Conservation (phyloP, 2,113 vertebrate species). For the Antigone vipio region DNA sequence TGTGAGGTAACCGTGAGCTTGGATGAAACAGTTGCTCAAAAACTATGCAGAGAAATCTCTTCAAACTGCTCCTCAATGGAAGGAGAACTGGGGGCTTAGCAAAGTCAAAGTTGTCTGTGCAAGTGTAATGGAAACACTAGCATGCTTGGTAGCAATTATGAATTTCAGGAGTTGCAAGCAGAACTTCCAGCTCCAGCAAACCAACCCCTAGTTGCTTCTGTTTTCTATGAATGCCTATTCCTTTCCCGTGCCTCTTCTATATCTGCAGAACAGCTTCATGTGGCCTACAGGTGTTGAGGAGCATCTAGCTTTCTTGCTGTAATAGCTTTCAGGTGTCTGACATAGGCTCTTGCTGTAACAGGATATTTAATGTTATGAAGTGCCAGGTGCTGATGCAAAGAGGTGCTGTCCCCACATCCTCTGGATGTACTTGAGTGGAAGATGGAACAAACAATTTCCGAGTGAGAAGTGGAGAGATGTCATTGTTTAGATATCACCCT, state of each 20-base stretch:
- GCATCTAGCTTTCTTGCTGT: neutral
- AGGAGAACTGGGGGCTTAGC: neutral
- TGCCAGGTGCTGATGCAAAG: neutral
- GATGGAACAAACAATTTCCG: neutral
- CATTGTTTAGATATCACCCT: neutral
- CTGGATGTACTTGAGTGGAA: neutral
- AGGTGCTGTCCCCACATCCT: neutral
- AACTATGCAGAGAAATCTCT: neutral
- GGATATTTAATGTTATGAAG: neutral
- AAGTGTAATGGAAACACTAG: neutral
- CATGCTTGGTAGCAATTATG: accelerated
- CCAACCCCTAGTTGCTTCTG: accelerated
- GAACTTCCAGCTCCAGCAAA: neutral
- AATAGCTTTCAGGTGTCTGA: neutral
- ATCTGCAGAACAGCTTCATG: neutral
- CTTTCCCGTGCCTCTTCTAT: neutral
- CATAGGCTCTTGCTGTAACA: neutral
- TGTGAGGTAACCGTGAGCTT: neutral
- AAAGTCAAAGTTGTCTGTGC: accelerated
- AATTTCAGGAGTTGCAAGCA: neutral
- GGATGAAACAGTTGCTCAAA: neutral
- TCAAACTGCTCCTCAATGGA: neutral
- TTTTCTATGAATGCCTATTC: neutral
- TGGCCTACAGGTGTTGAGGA: neutral
- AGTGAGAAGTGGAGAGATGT: neutral